Conservation (phyloP, 2,797 vertebrate species). For the Sebastes minor region DNA sequence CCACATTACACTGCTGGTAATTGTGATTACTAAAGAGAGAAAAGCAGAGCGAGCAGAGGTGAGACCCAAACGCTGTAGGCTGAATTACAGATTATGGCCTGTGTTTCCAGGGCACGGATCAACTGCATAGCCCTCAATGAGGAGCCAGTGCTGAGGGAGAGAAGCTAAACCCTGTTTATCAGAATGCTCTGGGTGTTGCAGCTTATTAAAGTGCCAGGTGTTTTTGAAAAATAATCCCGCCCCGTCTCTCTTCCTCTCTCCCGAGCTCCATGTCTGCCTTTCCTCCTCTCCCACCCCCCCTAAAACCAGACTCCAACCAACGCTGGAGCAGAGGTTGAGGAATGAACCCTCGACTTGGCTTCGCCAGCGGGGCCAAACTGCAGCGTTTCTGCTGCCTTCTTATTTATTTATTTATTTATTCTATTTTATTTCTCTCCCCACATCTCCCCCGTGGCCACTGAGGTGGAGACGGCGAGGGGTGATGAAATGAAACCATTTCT, state of each 20-base stretch:
- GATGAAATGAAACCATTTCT: conserved; percentile 77
- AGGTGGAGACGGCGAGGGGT: conserved; percentile 64
- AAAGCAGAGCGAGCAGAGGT: conserved; percentile 38
- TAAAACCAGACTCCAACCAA: conserved; percentile 31
- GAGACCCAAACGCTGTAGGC: conserved; percentile 35
- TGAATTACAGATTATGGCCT: conserved; percentile 54
- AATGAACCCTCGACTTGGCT: conserved; percentile 48
- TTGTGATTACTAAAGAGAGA: conserved; percentile 60
- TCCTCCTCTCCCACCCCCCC: background rate
- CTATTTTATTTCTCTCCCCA: conserved; percentile 9
- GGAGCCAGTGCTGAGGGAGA: conserved; percentile 55
- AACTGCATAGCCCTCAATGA: conserved; percentile 47
- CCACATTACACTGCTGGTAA: conserved; percentile 55
- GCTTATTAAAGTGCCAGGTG: conserved; percentile 80
- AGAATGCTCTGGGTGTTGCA: conserved; percentile 76
- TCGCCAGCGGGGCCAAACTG: conserved; percentile 48
- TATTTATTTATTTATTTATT: conserved; percentile 47
- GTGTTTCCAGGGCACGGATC: conserved; percentile 58
- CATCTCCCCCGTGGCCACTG: conserved; percentile 54
- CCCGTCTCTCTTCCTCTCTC: background rate
- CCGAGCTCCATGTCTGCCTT: conserved; percentile 15
- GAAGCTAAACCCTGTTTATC: conserved; percentile 71
- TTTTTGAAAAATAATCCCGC: conserved; percentile 71
- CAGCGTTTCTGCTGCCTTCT: conserved; percentile 60
- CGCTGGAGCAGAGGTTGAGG: conserved; percentile 50